Conservation (phyloP, 2,888 invertebrate species). For the Aleiodes alternator region DNA sequence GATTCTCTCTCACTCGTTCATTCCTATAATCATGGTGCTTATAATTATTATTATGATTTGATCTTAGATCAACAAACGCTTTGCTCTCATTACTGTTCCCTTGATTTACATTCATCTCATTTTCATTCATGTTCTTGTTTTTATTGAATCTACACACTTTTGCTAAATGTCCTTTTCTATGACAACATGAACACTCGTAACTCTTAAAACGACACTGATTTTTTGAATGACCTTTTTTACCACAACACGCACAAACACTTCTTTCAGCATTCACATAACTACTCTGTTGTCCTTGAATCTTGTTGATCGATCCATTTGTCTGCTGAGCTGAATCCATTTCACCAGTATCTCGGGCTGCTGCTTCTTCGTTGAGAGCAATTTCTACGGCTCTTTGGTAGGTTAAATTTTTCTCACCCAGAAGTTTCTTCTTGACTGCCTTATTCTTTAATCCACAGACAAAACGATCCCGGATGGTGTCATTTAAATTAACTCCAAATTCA, state of each 20-base stretch:
- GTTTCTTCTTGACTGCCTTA: slow-evolving; percentile 41
- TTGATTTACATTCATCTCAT: background rate
- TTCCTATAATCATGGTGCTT: background rate
- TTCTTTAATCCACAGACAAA: slow-evolving; percentile 49
- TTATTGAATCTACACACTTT: slow-evolving; percentile 34
- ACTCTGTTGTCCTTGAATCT: background rate
- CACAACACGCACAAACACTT: slow-evolving; percentile 30
- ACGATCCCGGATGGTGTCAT: slow-evolving; percentile 41
- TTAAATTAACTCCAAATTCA: slow-evolving; percentile 40
- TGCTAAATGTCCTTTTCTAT: slow-evolving; percentile 33
- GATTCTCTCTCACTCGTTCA: slow-evolving; percentile 22
- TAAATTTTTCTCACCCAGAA: slow-evolving; percentile 43
- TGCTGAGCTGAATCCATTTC: slow-evolving; percentile 29
- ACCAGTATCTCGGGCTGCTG: slow-evolving; percentile 37
- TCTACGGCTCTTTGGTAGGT: slow-evolving; percentile 39
- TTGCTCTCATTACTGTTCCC: background rate
- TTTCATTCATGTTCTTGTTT: slow-evolving; percentile 3
- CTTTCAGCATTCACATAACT: background rate
- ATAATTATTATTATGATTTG: no score
- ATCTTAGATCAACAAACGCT: background rate
- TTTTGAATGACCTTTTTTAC: slow-evolving; percentile 23
- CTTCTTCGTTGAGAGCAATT: slow-evolving; percentile 41
- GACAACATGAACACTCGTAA: slow-evolving; percentile 37
- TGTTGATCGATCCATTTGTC: no score
- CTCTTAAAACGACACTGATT: slow-evolving; percentile 35